Conservation (phyloP, 2,113 vertebrate genomes). For the Boleophthalmus pectinirostris region DNA sequence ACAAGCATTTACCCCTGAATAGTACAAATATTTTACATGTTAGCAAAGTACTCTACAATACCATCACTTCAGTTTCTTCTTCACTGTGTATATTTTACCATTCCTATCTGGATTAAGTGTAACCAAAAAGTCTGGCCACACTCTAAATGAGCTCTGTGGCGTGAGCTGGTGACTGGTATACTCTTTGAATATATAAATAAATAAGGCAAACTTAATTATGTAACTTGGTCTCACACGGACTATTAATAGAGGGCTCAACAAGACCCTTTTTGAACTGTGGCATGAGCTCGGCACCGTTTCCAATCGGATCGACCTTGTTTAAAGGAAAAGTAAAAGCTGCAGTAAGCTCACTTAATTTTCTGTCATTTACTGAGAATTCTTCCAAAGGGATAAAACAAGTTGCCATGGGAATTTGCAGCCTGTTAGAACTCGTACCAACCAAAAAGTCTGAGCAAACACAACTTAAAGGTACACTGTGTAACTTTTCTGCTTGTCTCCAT, state of each 20-base stretch:
- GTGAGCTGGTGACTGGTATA: conserved; percentile 28
- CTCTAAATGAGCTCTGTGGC: conserved; percentile 45
- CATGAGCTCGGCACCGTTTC: conserved; percentile 39
- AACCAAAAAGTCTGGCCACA: conserved; percentile 19
- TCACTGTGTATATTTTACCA: background rate
- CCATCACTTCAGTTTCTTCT: conserved; percentile 18
- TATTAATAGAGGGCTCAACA: conserved; percentile 38
- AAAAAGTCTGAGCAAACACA: too few species aligned
- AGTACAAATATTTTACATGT: too few species aligned
- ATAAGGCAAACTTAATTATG: conserved; percentile 48
- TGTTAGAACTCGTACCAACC: background rate
- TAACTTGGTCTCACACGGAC: conserved; percentile 34
- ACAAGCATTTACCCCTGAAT: too few species aligned
- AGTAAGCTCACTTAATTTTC: background rate
- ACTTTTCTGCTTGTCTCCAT: too few species aligned
- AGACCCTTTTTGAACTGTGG: conserved; percentile 56
- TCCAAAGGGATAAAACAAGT: background rate
- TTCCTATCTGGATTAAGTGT: background rate
- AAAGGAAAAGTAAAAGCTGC: conserved; percentile 21
- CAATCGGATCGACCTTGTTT: conserved; percentile 65
- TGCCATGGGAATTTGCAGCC: background rate
- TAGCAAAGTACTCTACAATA: too few species aligned
- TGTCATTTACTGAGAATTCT: background rate
- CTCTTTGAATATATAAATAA: conserved; percentile 25
- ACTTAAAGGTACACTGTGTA: too few species aligned